Percentiles rank a stretch among this genome's conserved stretches.
phyloP scores from a whole-genome alignment of 1,140 invertebrate genomes.

The Zaprionus inermis region DNA sequence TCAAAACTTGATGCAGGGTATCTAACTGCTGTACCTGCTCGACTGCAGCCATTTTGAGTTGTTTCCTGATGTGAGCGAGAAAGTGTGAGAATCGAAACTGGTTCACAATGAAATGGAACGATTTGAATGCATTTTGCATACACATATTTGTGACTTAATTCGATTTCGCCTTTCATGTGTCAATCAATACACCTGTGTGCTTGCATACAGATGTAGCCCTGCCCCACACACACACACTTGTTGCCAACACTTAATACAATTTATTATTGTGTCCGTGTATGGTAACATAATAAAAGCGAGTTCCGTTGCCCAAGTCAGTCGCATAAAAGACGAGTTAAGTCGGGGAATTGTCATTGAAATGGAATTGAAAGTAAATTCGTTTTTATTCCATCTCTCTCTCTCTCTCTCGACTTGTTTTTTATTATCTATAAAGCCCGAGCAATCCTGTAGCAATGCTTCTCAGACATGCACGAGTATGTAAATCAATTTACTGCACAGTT shows the following conservation, averaged over 20 bases:
- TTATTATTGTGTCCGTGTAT: slow-evolving; percentile 46
- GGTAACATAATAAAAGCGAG: slow-evolving; percentile 55
- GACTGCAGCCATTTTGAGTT: no score
- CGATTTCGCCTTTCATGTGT: slow-evolving; percentile 40
- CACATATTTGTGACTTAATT: slow-evolving; percentile 56
- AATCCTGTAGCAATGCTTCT: slow-evolving; percentile 39
- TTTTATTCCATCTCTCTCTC: slow-evolving; percentile 23
- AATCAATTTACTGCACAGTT: slow-evolving; percentile 62
- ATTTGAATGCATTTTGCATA: slow-evolving; percentile 3
- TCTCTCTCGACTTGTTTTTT: background rate
- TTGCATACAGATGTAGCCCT: slow-evolving; percentile 4
- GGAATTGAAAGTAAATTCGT: slow-evolving; percentile 64
- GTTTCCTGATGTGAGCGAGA: no score
- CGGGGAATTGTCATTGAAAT: slow-evolving; percentile 59
- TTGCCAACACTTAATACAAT: slow-evolving; percentile 62
- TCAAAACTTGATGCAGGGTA: no score
- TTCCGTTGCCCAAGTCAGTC: background rate
- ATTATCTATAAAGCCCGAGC: no score
- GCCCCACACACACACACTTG: slow-evolving; percentile 7
- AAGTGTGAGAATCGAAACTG: no score
- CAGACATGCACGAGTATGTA: slow-evolving; percentile 53
- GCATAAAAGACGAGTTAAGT: slow-evolving; percentile 65
- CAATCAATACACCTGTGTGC: slow-evolving; percentile 57
- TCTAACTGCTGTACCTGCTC: no score
- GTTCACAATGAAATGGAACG: no score